These are phyloP conservation scores for Mercenaria mercenaria DNA, from an alignment of 1,140 invertebrate species.

Conservation along the genomic window DNA sequence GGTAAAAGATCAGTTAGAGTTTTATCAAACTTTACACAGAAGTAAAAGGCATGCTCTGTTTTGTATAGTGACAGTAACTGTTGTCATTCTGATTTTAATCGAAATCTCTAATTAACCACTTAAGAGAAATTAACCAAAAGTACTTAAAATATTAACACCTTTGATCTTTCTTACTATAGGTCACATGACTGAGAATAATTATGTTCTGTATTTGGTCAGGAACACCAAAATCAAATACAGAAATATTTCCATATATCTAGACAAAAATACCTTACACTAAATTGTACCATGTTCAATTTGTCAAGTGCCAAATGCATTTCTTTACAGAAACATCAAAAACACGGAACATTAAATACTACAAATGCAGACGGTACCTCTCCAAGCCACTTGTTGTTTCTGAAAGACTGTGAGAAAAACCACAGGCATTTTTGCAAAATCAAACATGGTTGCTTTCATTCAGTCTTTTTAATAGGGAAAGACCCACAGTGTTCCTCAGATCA, in stretches of 20 bases:
- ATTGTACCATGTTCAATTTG: no score
- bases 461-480: neutral
- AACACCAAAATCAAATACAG: no score
- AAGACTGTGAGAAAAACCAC: conserved; percentile 4
- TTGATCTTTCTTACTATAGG: neutral
- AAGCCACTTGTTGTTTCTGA: conserved; percentile 5
- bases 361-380: neutral
- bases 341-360: neutral
- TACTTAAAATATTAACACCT: no score
- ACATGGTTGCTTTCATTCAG: neutral
- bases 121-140: conserved; percentile 2
- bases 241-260: no score
- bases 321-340: neutral
- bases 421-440: neutral
- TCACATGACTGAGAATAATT: neutral
- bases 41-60: neutral
- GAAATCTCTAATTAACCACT: conserved; percentile 41
- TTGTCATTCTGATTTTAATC: conserved; percentile 28
- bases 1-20: neutral
- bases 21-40: conserved; percentile 9
- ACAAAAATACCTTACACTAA: no score
- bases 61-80: neutral
- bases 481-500: neutral
- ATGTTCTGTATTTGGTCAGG: no score
- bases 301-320: no score